phyloP scores from a whole-genome alignment of 2,113 vertebrate species.

The Amia ocellicauda region DNA sequence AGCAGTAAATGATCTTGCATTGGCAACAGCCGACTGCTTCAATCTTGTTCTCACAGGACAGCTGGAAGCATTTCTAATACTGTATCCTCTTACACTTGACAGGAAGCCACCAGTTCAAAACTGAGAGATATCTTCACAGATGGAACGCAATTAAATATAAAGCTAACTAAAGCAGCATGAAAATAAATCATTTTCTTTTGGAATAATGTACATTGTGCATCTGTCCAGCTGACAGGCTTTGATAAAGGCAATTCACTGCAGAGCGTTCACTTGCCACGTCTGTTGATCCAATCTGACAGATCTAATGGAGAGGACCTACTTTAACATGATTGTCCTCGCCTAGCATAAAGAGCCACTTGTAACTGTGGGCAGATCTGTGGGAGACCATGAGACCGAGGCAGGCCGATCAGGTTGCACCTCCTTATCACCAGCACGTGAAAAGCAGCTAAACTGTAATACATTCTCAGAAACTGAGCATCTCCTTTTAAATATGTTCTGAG shows the following conservation, averaged over 20 bases:
- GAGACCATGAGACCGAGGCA: not conserved
- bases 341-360: not conserved
- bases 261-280: not conserved
- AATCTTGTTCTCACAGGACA: too few species aligned
- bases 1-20: too few species aligned
- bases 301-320: not conserved
- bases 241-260: not conserved
- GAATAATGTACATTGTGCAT: not conserved
- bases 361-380: not conserved
- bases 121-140: not conserved
- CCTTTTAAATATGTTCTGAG: too few species aligned
- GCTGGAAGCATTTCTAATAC: too few species aligned
- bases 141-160: not conserved
- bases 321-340: not conserved
- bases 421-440: too few species aligned
- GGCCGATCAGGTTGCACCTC: too few species aligned
- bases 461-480: too few species aligned
- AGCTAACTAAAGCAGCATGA: not conserved
- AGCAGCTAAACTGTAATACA: too few species aligned
- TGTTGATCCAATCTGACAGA: constrained; percentile 11
- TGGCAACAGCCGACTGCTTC: too few species aligned
- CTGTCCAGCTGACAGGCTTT: constrained; percentile 3
- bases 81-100: too few species aligned
- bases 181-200: not conserved
- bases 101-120: not conserved